phyloP scores from a whole-genome alignment of 2,888 invertebrate species.

The Phortica okadai region DNA sequence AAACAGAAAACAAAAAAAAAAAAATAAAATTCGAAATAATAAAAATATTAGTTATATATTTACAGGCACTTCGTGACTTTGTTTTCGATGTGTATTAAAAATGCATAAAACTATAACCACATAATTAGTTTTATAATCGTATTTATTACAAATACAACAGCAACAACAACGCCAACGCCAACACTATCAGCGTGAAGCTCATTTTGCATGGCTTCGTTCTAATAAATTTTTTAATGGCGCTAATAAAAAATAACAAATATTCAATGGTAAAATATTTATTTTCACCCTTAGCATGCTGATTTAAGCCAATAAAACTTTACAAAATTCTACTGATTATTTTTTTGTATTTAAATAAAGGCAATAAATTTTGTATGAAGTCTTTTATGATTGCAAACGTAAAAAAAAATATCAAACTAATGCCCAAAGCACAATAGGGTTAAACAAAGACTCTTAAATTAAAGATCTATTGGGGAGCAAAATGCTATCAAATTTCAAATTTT shows the following conservation, averaged over 20 bases:
- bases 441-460: too few relatives aligned
- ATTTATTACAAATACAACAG: conserved; percentile 10
- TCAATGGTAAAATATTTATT: background rate
- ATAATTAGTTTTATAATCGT: conserved; percentile 66
- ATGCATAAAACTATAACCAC: conserved; percentile 69
- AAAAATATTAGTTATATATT: background rate
- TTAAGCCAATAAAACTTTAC: background rate
- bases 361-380: conserved; percentile 56
- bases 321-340: conserved; percentile 55
- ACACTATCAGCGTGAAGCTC: conserved; percentile 47
- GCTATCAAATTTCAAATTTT: too few relatives aligned
- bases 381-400: too few relatives aligned
- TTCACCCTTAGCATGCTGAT: background rate
- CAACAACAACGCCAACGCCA: background rate
- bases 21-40: background rate
- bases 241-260: conserved; percentile 25
- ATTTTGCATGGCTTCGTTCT: conserved; percentile 61
- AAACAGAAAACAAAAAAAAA: background rate
- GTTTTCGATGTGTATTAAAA: conserved; percentile 60
- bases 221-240: conserved; percentile 30
- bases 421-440: too few relatives aligned
- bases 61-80: conserved; percentile 26
- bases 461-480: too few relatives aligned
- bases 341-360: conserved; percentile 62
- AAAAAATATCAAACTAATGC: too few relatives aligned